Conservation (phyloP, 2,113 vertebrate species). For the Microtus montanus region DNA sequence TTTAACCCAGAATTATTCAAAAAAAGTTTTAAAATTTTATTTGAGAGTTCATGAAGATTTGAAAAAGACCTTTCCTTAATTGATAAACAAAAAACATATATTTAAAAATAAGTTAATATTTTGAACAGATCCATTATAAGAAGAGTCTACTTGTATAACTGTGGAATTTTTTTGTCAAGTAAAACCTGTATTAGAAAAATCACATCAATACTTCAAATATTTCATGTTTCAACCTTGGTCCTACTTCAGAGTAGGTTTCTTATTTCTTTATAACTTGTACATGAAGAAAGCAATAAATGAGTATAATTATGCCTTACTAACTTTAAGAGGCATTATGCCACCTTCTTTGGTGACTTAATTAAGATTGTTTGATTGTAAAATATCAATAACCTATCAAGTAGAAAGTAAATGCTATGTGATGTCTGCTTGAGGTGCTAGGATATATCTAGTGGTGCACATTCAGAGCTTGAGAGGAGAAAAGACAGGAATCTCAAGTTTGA, state of each 20-base stretch:
- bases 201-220: background rate
- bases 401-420: background rate
- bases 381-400: background rate
- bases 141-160: background rate
- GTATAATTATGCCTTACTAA: background rate
- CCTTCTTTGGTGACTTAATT: background rate
- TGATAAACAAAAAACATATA: background rate
- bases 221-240: background rate
- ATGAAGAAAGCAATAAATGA: conserved; percentile 1
- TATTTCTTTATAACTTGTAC: background rate
- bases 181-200: conserved; percentile 19
- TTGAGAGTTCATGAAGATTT: background rate
- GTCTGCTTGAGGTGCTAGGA: background rate
- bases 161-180: background rate
- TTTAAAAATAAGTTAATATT: background rate
- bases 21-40: background rate
- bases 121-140: conserved; percentile 6
- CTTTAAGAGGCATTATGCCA: background rate
- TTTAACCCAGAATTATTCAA: background rate
- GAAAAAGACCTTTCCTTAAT: background rate
- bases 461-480: no score
- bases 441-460: background rate
- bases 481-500: no score
- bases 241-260: background rate
- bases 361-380: background rate